Evolutionary conservation across 1,140 invertebrate species (phyloP), one percentile per base, ranked within the genome.

Genomic region (Venustaconcha ellipsiformis): DNA sequence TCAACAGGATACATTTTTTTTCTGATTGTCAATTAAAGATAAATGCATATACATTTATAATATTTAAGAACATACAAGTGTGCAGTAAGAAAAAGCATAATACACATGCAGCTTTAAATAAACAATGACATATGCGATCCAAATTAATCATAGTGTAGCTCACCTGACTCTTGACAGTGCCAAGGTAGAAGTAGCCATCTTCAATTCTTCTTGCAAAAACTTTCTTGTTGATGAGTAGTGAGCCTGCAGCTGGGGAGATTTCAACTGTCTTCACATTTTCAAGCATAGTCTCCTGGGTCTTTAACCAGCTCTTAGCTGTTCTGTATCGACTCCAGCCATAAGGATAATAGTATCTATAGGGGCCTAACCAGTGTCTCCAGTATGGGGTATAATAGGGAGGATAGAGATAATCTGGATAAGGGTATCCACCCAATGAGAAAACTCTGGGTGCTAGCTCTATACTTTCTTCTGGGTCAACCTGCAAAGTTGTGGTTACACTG

Each of bases 161-260:
- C 80, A 90, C 89, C 86, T 90, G 89, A 78, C 85, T 89, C 71
- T 89, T 83, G 15, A 90, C 87, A 55, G 75, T 87, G 57, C 86
- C 89, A 37, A 82, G 74, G 70, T 90, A 89, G 75, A 88, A 90
- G 67, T 85, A 86, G 14, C 89, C 89, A 85, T 90, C 89, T 68
- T 83, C 80, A 57, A 87, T 77, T 57, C 87, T 73, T 71, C 89
- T 71, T 13, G 88, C 88, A 37, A 90, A 68, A 26, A 90, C 87
- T 79, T 79, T 78, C 68, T 87, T 86, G 15, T 84, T 86, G 67
- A 90, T 83, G 14, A 90, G 77, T 14, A 90, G 66, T 30, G 87
- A 82, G 3, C 89, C 89, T 20, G 88, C 86, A 15, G 87, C 84
- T 60, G 88, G 88, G 12, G 85, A 88, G 6, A 89, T 59, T 23